Base-by-base conservation (phyloP, 1,140 invertebrate species). In the Orius insidiosus region DNA sequence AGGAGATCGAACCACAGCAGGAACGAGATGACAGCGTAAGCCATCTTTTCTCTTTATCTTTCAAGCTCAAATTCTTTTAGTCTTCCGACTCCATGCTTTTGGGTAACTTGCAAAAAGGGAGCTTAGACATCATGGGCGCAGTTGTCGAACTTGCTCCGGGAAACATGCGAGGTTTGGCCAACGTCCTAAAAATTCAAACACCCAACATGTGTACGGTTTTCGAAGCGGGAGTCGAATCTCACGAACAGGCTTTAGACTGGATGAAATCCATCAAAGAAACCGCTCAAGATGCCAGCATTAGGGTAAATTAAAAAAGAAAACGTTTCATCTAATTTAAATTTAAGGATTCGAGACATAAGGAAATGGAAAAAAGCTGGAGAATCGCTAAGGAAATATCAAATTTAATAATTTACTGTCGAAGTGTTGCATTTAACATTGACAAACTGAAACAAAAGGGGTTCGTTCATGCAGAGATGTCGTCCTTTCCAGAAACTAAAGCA, bases 331-430 rank as follows among this genome's bases (percentile, higher is more conserved):
- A 8, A 7, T 33, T 33, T 33, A n/a, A 33, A 46, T 39, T 59
- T 5, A 52, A 81, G 67, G 75, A 82, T 56, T 75, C 67, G 53
- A 75, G 87, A 56, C 76, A 88, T 52, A 76, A 80, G 53, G 80
- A 88, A 62, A 83, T 90, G 70, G 92, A 97, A 65, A 70, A 81
- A 46, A 77, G 78, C 0, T 82, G 81, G 65, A 71, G 85, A 43
- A 86, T 97, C 53, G 92, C 92, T 11, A 87, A 93, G 59, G 90
- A 97, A 68, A 82, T 98, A 67, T 96, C 92, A 0, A 86, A 95
- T 66, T 67, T 98, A 3, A 94, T 96, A 45, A 79, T 98, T 39
- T 98, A 98, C 60, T 97, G 89, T 63, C 75, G 85, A 48, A 88
- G 90, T 14, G 85, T 94, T 1, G 75, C 80, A 1, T 88, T 88